A percentile compares a stretch with the other conserved stretches of the same genome.
Conservation (phyloP, 2,113 vertebrate genomes). For the Merops nubicus region DNA sequence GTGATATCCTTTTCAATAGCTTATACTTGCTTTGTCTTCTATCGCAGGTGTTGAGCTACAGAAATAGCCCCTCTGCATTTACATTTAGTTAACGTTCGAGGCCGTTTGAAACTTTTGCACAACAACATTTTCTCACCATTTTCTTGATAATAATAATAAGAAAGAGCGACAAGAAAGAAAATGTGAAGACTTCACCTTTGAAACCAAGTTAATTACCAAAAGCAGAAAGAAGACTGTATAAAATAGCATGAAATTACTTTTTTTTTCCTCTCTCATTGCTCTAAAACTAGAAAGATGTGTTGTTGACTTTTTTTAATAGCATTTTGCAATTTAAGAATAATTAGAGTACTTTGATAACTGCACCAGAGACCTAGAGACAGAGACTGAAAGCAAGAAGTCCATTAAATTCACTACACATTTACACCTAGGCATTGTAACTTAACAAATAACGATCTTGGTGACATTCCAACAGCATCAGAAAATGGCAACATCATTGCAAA, state of each 20-base stretch:
- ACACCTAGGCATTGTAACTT: neutral
- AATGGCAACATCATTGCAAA: neutral
- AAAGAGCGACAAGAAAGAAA: neutral
- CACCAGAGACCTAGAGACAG: neutral
- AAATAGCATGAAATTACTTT: neutral
- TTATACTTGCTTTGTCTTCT: neutral
- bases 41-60: neutral
- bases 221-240: neutral
- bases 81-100: neutral
- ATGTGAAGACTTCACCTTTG: neutral
- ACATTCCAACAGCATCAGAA: neutral
- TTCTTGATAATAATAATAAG: neutral
- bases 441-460: neutral
- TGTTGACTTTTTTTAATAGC: neutral
- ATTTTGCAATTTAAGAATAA: neutral
- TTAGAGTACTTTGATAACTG: neutral
- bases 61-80: neutral
- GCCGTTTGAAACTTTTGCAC: neutral
- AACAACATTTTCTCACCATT: neutral
- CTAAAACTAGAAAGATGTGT: neutral
- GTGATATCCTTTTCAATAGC: neutral
- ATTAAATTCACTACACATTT: neutral
- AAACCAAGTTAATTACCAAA: neutral
- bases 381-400: neutral
- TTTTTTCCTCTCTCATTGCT: neutral